A percentile compares a stretch with the other conserved stretches of the same genome.
Conservation (phyloP, 2,113 vertebrate species). For the Pangasianodon gigas region DNA sequence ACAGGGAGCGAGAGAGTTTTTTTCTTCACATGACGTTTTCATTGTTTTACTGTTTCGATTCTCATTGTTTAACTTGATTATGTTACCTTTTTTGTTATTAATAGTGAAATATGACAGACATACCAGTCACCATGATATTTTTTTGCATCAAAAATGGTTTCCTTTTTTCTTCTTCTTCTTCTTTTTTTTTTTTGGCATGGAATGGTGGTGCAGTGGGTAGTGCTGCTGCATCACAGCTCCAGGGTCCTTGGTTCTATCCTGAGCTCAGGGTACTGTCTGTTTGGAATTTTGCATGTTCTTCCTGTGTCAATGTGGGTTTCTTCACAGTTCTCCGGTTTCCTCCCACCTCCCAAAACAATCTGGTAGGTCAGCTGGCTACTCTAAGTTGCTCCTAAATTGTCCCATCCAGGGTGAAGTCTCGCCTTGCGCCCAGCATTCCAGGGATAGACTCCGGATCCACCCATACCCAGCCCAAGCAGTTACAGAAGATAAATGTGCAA, state of each 20-base stretch:
- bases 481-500: neutral
- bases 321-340: neutral
- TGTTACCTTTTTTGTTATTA: neutral
- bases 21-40: neutral
- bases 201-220: neutral
- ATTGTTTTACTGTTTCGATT: neutral
- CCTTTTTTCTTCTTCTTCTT: no score
- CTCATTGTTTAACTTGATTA: neutral
- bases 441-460: neutral
- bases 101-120: neutral
- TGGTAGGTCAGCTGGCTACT: neutral
- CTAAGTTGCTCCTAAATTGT: neutral
- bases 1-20: slow-evolving; percentile 7
- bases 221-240: neutral
- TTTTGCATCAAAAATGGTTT: neutral
- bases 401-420: neutral
- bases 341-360: neutral
- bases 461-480: neutral
- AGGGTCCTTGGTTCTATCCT: neutral
- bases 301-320: neutral
- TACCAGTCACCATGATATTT: neutral
- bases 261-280: neutral
- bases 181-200: neutral
- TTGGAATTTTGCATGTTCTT: neutral
- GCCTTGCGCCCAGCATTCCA: neutral